Base-by-base conservation (phyloP, 2,797 vertebrate species). In the Sebastes glaucus region DNA sequence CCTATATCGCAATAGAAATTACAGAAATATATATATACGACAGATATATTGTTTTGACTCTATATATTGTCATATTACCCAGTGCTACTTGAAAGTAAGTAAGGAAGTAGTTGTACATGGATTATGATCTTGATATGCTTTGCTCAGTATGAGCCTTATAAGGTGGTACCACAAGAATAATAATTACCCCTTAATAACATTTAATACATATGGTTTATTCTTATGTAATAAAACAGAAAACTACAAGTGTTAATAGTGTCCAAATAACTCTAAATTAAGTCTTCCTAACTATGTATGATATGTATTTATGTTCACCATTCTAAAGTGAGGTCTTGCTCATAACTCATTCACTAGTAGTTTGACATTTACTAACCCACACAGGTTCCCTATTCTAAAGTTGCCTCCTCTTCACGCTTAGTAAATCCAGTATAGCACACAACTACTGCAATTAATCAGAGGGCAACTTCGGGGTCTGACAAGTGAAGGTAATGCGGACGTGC, bases 401-500 rank as follows among this genome's bases (percentile, higher is more conserved):
- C 10, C 64, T 30, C 16, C 35, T 42, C 35, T 32, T 33, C 60
- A 62, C 20, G 6, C 20, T 62, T 33, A 33, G 60, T 32, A 11
- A 61, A 33, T 61, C 62, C 13, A 38, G 38, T 23, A 25, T 10
- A 4, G n/a, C 32, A 22, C 61, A 35, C 6, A 16, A 23, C 13
- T 38, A 8, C 13, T 16, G 22, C 33, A 32, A 30, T 33, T 61
- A n/a, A 38, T 0, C 6, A 0, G 11, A 0, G 11, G 22, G 22
- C 53, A 56, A 23, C 22, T 13, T 13, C 3, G 22, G 18, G 46
- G 46, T 49, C 46, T 49, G 46, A 49, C 2, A 49, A 49, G 46
- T 49, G 18, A 49, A 20, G 46, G 1, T 49, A 49, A 49, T 20
- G 46, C 46, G 46, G 46, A 49, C 20, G 46, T 49, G 46, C 46